Conservation (phyloP, 2,113 vertebrate species). For the Pangasianodon hypophthalmus region DNA sequence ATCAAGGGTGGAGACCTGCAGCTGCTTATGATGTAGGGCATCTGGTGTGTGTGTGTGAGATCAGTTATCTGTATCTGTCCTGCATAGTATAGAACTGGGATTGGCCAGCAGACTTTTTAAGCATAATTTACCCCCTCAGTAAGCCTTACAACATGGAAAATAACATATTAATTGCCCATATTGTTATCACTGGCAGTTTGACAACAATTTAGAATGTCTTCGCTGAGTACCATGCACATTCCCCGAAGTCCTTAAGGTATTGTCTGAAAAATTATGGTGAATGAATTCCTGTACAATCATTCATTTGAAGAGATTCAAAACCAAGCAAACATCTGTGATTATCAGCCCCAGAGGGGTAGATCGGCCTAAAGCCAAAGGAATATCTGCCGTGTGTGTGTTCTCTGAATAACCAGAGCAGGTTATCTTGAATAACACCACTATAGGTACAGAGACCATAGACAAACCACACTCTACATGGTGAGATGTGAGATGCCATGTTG, state of each 20-base stretch:
- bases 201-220: constrained; percentile 21
- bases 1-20: constrained; percentile 33
- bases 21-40: constrained; percentile 42
- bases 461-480: constrained; percentile 33
- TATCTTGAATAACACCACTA: constrained; percentile 34
- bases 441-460: constrained; percentile 37
- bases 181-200: constrained; percentile 42
- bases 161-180: constrained; percentile 43
- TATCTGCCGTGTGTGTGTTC: constrained; percentile 20
- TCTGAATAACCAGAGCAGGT: constrained; percentile 43
- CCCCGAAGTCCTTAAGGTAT: neutral
- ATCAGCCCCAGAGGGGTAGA: constrained; percentile 30
- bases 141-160: constrained; percentile 47
- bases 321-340: constrained; percentile 20
- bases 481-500: constrained; percentile 8
- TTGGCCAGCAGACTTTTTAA: constrained; percentile 25
- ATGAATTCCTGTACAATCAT: constrained; percentile 20
- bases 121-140: constrained; percentile 35
- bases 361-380: constrained; percentile 6
- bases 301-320: constrained; percentile 31
- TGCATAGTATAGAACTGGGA: constrained; percentile 11
- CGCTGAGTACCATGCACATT: constrained; percentile 9
- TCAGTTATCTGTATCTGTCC: constrained; percentile 2
- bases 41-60: constrained; percentile 21
- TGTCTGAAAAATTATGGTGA: constrained; percentile 13